Conservation (phyloP, 2,888 invertebrate species). For the Imbricaverruca yamaguchii region DNA sequence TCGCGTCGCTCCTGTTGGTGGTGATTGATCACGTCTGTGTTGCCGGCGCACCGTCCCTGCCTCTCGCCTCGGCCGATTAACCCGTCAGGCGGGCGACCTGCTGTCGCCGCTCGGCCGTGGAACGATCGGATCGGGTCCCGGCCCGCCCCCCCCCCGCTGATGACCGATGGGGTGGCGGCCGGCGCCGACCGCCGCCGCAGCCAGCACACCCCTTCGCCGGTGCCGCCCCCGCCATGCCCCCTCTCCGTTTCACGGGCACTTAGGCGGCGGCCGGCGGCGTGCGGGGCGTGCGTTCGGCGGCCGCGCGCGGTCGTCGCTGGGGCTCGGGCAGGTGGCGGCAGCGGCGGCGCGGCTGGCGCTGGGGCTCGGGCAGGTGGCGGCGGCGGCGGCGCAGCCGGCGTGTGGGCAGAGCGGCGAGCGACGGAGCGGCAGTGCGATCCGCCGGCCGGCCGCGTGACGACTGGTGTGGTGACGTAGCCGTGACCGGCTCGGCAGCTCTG, state of each 20-base stretch:
- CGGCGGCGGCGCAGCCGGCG: constrained; percentile 37
- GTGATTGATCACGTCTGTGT: not conserved
- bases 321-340: constrained; percentile 31
- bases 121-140: too few relatives aligned
- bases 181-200: constrained; percentile 33
- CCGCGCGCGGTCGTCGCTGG: constrained; percentile 31
- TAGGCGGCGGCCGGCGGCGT: constrained; percentile 36
- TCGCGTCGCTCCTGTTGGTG: not conserved
- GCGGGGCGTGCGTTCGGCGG: constrained; percentile 34
- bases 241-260: constrained; percentile 31
- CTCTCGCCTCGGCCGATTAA: not conserved
- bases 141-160: not conserved
- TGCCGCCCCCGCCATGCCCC: constrained; percentile 38
- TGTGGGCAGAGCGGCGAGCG: constrained; percentile 32
- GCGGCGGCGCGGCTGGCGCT: constrained; percentile 37
- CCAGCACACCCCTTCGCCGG: too few relatives aligned
- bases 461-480: too few relatives aligned
- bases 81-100: not conserved
- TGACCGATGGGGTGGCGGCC: constrained; percentile 17
- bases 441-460: too few relatives aligned
- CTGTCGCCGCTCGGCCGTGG: not conserved
- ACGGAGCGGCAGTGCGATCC: too few relatives aligned
- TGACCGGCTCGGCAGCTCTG: too few relatives aligned
- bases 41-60: not conserved
- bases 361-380: constrained; percentile 30